Evolutionary conservation across 2,888 invertebrate species (phyloP), one percentile per base, ranked within the genome.

Genomic region (Tetramorium bicarinatum): DNA sequence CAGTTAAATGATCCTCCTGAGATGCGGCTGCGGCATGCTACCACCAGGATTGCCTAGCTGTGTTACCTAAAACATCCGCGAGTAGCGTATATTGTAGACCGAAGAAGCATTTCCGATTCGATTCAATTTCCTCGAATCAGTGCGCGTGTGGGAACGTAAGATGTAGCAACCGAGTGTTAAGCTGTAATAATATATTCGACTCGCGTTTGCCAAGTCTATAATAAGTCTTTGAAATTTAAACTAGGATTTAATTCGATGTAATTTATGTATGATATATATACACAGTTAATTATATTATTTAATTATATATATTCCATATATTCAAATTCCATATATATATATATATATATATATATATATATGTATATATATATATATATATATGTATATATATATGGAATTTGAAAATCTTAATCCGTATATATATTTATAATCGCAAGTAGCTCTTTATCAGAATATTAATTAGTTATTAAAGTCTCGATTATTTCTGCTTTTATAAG

Each of bases 1-100:
- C 88, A 91, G 92, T 93, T 92, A 92, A 93, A 93, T 92, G 93
- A 93, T 93, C 91, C 91, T 89, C 90, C 83, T 84, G 90, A 91
- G 91, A 91, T 85, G 80, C 84, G 82, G 71, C 76, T 86, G 84
- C 81, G 82, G 83, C 67, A 86, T 89, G 81, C 87, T 87, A 71
- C 81, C 61, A 47, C 54, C 82, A 59, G 66, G 44, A 62, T 49
- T 64, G 62, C 49, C 72, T 79, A 59, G 41, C 56, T 72, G 59
- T 25, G 47, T 80, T 54, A 44, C 44, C 59, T 38, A 59, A 72
- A 79, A 79, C 6, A 47, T 80, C 41, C 79, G 44, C 44, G 54
- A n/a, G 18, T 41, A 66, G 15, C 67, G 4, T 41, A n/a, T 21
- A 80, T 72, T 38, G 29, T 54, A 21, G 8, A 47, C 15, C n/a